Percentiles rank a stretch among this genome's conserved stretches.
phyloP scores from a whole-genome alignment of 2,113 vertebrate genomes.

The Percina caprodes region DNA sequence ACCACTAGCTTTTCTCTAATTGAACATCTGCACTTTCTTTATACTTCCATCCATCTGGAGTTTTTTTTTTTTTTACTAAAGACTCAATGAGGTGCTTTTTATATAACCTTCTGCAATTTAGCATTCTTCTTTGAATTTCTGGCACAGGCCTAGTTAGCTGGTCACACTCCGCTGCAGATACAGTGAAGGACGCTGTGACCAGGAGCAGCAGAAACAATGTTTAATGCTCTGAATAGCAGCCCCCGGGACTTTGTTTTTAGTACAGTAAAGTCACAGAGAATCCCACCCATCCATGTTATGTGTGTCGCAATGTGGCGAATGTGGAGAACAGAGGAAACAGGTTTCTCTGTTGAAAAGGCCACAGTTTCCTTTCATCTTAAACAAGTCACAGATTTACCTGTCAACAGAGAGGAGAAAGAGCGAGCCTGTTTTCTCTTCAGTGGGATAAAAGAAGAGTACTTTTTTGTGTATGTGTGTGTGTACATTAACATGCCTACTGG shows the following conservation, averaged over 20 bases:
- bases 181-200: conserved; percentile 25
- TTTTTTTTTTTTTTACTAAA: conserved; percentile 3
- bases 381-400: conserved; percentile 66
- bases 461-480: neutral
- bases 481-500: neutral
- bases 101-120: conserved; percentile 17
- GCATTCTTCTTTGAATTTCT: conserved; percentile 5
- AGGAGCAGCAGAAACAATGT: conserved; percentile 41
- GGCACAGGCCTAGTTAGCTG: neutral
- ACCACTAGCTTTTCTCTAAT: neutral
- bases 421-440: conserved; percentile 46
- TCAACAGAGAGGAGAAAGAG: conserved; percentile 48
- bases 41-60: neutral
- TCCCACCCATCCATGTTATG: conserved; percentile 41
- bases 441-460: conserved; percentile 45
- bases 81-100: conserved; percentile 24
- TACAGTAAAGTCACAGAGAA: conserved; percentile 35
- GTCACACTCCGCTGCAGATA: conserved; percentile 44
- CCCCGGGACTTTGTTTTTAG: conserved; percentile 31
- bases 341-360: conserved; percentile 52
- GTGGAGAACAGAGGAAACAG: conserved; percentile 30
- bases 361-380: conserved; percentile 70
- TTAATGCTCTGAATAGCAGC: conserved; percentile 37
- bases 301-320: conserved; percentile 17
- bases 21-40: neutral